These are phyloP conservation scores for Erynnis tages DNA, from an alignment of 2,888 invertebrate genomes.

Conservation along the genomic window DNA sequence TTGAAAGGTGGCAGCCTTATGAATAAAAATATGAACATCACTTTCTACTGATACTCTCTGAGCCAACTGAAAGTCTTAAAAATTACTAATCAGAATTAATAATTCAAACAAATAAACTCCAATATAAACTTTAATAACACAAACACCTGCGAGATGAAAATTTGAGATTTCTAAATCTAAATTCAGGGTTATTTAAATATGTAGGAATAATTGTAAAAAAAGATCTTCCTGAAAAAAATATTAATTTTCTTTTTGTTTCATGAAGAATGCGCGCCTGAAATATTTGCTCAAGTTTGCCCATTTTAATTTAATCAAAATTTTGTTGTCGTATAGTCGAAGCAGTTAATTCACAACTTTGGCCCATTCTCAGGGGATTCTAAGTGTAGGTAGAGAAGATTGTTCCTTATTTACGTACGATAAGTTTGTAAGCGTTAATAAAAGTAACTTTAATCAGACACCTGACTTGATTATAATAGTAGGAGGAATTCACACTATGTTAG, in stretches of 20 bases:
- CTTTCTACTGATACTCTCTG: no score
- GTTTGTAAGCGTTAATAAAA: no score
- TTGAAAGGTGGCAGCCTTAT: no score
- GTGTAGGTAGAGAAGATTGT: background rate
- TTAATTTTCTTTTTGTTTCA: conserved; percentile 20
- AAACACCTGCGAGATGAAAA: no score
- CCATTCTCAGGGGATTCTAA: background rate
- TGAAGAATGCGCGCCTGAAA: conserved; percentile 4
- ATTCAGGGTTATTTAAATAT: background rate
- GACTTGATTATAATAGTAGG: no score
- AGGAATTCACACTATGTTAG: no score
- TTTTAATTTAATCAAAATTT: conserved; percentile 20
- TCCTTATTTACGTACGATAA: background rate
- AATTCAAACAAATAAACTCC: no score
- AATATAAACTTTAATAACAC: no score
- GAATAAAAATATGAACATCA: no score
- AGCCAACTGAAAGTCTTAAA: no score
- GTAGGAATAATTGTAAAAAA: conserved; percentile 11
- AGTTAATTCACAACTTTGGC: conserved; percentile 4
- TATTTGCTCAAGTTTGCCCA: conserved; percentile 19
- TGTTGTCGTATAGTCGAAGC: conserved; percentile 2
- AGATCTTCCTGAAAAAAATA: background rate
- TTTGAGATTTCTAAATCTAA: background rate
- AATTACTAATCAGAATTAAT: no score
- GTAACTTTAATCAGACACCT: no score